Percentiles rank a stretch among this genome's conserved stretches.
Evolutionary conservation across 2,888 invertebrate genomes (phyloP).

Genomic region (Nomada hirtipes): DNA sequence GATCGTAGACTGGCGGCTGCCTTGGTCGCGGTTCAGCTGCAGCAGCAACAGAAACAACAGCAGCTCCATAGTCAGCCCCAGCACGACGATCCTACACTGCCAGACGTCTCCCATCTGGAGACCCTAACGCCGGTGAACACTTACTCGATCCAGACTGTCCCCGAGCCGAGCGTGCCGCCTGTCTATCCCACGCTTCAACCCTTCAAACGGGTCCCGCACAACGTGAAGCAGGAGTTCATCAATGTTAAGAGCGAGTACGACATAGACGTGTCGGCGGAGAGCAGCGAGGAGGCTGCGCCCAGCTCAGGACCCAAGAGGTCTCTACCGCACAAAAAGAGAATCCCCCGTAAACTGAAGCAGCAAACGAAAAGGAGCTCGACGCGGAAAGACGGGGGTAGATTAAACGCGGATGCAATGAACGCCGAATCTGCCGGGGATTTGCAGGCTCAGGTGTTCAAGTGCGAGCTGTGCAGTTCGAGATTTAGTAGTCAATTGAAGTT

Average conservation of each 20-base stretch:
- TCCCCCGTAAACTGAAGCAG: conserved; percentile 90
- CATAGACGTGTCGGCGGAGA: conserved; percentile 84
- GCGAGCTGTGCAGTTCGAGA: conserved; percentile 92
- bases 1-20: conserved; percentile 87
- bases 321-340: conserved; percentile 94
- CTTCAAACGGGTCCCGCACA: conserved; percentile 77
- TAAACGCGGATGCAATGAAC: conserved; percentile 64
- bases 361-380: conserved; percentile 75
- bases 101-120: conserved; percentile 80
- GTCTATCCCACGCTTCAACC: conserved; percentile 78
- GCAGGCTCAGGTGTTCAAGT: conserved; percentile 87
- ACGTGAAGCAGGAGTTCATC: conserved; percentile 80
- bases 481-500: conserved; percentile 92
- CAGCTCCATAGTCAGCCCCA: conserved; percentile 81
- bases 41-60: conserved; percentile 87
- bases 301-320: conserved; percentile 87
- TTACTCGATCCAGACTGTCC: conserved; percentile 80
- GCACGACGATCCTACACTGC: conserved; percentile 77
- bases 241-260: conserved; percentile 84
- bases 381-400: conserved; percentile 74
- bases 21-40: conserved; percentile 87
- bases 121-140: conserved; percentile 79
- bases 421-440: conserved; percentile 75
- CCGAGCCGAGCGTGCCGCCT: conserved; percentile 76
- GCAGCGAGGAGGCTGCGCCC: conserved; percentile 83